Base-by-base conservation (phyloP, 1,140 invertebrate genomes). In the Zophobas morio region DNA sequence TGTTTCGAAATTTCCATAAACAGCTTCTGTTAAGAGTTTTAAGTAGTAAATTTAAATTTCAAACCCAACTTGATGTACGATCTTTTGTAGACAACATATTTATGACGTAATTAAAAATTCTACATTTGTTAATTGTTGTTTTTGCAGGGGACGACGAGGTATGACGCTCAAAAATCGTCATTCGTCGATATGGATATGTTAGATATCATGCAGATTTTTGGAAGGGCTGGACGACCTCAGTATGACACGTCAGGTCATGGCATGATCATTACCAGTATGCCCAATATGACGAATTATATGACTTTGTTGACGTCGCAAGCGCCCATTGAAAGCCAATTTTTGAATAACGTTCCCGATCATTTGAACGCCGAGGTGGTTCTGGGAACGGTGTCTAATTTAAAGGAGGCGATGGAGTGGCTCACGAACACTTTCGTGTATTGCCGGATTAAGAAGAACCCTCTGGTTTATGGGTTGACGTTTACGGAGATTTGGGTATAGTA, bases 131-230 rank as follows among this genome's bases (percentile, higher is more conserved):
- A 37, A 39, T 39, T 63, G n/a, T 63, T 32, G 4, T 53, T 76
- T 51, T 81, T 82, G 78, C 73, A 96, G 94, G 98, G 99, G 34
- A 99, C 99, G 6, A 96, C 99, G 86, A 95, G 99, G 66, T 99
- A 99, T 87, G 97, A 99, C 88, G 93, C 98, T 20, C 97, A 97
- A 82, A 95, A 95, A 81, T 98, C 98, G 0, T 91, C 93, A 0
- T 99, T 98, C 88, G 93, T 99, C 0, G 97, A 99, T 86, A 87
- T 99, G 4, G 96, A 96, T 74, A 98, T 99, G 82, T 88, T 99
- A 47, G 99, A 99, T 88, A 98, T 99, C 4, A 89, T 99, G 75
- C 99, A 99, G 92, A 99, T 99, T 78, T 99, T 99, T 88, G 99
- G 99, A 72, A 91, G 99, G 56, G 99, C 99, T 33, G 99, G 99